Evolutionary conservation across 2,797 vertebrate species (phyloP).

Genomic region (Miichthys miiuy): DNA sequence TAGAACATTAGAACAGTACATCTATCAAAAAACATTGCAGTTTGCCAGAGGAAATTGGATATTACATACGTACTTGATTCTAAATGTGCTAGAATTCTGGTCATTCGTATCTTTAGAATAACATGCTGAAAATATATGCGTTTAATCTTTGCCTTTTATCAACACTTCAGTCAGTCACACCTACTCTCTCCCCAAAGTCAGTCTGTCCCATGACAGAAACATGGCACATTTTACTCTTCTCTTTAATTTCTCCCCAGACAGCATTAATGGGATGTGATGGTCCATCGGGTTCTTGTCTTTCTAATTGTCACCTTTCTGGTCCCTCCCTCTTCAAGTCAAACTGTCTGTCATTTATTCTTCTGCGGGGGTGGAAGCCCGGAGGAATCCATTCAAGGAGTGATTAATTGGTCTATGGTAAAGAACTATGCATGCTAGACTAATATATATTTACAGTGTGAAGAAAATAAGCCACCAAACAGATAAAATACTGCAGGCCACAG

Average conservation of each 20-base stretch:
- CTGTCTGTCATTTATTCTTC: constrained; percentile 64
- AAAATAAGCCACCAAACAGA: constrained; percentile 23
- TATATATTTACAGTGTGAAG: constrained; percentile 29
- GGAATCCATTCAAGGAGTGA: constrained; percentile 64
- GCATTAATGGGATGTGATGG: constrained; percentile 84
- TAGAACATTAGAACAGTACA: constrained; percentile 7
- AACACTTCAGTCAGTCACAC: constrained; percentile 48
- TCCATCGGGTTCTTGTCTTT: constrained; percentile 76
- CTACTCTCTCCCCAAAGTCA: constrained; percentile 42
- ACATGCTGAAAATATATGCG: constrained; percentile 35
- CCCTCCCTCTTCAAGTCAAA: constrained; percentile 61
- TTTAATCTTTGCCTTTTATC: constrained; percentile 49
- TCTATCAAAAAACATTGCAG: constrained; percentile 15
- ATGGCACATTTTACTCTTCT: constrained; percentile 60
- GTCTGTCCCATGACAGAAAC: constrained; percentile 64
- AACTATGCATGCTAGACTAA: constrained; percentile 35
- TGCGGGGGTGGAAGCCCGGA: constrained; percentile 40
- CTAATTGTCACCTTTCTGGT: constrained; percentile 66
- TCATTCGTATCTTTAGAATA: constrained; percentile 28
- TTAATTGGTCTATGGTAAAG: constrained; percentile 54
- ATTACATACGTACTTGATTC: constrained; percentile 19
- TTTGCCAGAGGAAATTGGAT: constrained; percentile 12
- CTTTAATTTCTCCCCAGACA: constrained; percentile 78
- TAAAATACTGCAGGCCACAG: constrained; percentile 11
- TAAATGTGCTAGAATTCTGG: constrained; percentile 12